Base-by-base conservation (phyloP, 2,797 vertebrate genomes). In the Arctocebus calabarensis region DNA sequence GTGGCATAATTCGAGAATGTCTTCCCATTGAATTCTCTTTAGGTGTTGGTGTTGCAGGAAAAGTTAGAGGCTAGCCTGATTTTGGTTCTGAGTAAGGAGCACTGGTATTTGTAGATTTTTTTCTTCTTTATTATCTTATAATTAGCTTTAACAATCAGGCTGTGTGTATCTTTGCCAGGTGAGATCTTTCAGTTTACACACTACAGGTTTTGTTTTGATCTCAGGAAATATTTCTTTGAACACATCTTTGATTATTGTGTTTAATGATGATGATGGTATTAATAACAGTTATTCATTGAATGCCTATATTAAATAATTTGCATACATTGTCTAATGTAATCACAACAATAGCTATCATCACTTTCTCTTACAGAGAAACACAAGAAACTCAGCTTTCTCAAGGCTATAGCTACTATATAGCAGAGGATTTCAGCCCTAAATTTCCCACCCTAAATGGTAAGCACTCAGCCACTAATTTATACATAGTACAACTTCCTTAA, bases 201-300 rank as follows among this genome's bases (percentile, higher is more conserved):
- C 17, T 17, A 12, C 9, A 64, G 43, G 55, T 64, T 93, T 94
- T 87, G n/a, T 90, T 93, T 88, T 61, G 29, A 94, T 45, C 29
- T 91, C 62, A 66, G 68, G 62, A 94, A 91, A 78, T 48, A 57
- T 88, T 86, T 88, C 34, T 84, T 52, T 73, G 85, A 91, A 55
- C 29, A 57, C 7, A 37, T 29, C 52, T 89, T 94, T 85, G 61
- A 62, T 81, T 61, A 37, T 8, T 59, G 14, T 78, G 43, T 84
- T 81, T 85, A 57, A 84, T 78, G 57, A 87, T 45, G 45, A 61
- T 83, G 37, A 27, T 61, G 62, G 29, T 62, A 27, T 57, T 93
- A 45, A 61, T 83, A 84, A 71, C 20, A 94, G 25, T 79, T 84
- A 89, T 45, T 61, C 40, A 79, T 0, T 37, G 62, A 59, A 62